Conservation (phyloP, 2,888 invertebrate genomes). For the Dryococelus australis region DNA sequence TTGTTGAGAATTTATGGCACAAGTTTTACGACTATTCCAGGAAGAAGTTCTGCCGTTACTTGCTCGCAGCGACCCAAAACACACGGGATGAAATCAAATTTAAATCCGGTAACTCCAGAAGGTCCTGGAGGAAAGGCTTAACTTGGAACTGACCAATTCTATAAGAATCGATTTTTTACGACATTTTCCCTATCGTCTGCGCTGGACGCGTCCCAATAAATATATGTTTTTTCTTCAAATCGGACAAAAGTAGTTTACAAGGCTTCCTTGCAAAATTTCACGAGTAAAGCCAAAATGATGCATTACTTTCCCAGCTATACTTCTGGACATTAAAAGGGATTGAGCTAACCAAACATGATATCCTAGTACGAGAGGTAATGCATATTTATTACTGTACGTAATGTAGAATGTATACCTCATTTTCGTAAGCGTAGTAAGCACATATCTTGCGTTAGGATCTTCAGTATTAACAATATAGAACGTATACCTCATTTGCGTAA, state of each 20-base stretch:
- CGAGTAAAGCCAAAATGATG: too few relatives aligned
- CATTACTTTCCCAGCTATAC: too few relatives aligned
- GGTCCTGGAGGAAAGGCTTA: background rate
- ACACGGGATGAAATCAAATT: conserved; percentile 9
- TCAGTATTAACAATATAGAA: too few relatives aligned
- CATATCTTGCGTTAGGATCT: too few relatives aligned
- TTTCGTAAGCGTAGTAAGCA: too few relatives aligned
- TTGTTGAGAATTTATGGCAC: conserved; percentile 1
- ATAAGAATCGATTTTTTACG: background rate
- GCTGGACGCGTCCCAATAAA: background rate
- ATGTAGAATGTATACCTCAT: too few relatives aligned
- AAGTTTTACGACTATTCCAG: background rate
- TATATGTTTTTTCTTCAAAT: background rate
- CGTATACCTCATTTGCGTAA: too few relatives aligned
- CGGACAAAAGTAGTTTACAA: background rate
- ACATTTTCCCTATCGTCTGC: background rate
- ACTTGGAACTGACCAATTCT: background rate
- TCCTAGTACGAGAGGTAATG: too few relatives aligned
- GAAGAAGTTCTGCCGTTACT: background rate
- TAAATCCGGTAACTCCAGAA: background rate
- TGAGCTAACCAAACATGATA: too few relatives aligned
- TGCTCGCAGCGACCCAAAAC: background rate
- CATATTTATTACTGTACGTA: too few relatives aligned
- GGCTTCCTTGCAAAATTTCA: too few relatives aligned
- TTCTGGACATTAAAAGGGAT: too few relatives aligned